Evolutionary conservation across 2,113 vertebrate genomes (phyloP), one percentile per base, ranked within the genome.

Genomic region (Crotalus helleri): DNA sequence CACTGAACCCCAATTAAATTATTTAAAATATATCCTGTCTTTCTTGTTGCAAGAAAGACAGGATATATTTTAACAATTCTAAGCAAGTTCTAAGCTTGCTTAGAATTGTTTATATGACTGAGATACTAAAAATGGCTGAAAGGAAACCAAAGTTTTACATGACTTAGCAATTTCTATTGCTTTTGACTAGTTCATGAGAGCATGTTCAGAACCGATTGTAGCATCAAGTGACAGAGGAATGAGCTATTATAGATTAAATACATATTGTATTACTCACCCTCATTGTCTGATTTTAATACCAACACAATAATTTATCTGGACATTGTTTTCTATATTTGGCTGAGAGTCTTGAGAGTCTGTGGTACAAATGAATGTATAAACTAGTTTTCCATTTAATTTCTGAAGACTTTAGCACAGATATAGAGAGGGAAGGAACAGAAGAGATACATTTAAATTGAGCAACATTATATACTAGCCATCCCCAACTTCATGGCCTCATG

Each of bases 71-170:
- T 39, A 39, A 39, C 39, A 39, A 39, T 39, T 39, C 39, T 39
- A 39, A 39, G 39, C 39, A 39, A 39, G 39, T 39, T 39, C 39
- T 39, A 24, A 33, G 51, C 23, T 55, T 17, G 11, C 0, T 59
- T 49, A 0, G 0, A 29, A 88, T 55, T 0, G 33, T 0, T 24
- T 0, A 0, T 12, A 55, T 64, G 0, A 44, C 53, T 49, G 57
- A 46, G 21, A 26, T 57, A 33, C 64, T 39, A 44, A 46, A 89
- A 90, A 44, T 21, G 6, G 64, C 15, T 8, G 87, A 6, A 29
- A 44, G 12, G 49, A 64, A 33, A 57, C 49, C 26, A 81, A 81
- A 81, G 51, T 46, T 44, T 88, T 26, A 0, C 88, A 92, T 3
- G 39, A n/a, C 74, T 39, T 46, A 86, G 19, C n/a, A 49, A 51